These are phyloP conservation scores for Centropus unirufus DNA, from an alignment of 2,113 vertebrate species.

Conservation along the genomic window DNA sequence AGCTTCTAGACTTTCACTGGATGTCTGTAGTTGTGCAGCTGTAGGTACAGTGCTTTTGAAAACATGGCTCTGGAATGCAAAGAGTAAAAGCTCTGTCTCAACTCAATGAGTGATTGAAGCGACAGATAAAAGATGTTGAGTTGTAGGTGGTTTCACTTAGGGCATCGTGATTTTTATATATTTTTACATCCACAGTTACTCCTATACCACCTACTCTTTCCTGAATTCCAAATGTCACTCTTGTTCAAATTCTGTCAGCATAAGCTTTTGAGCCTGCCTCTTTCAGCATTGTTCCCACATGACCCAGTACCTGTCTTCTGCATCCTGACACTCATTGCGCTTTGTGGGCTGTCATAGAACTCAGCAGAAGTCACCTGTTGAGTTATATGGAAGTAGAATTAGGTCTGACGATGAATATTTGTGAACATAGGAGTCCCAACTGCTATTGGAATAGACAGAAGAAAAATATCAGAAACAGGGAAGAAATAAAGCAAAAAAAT, in stretches of 20 bases:
- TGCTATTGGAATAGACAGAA: neutral
- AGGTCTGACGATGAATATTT: neutral
- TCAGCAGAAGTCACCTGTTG: neutral
- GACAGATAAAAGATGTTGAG: neutral
- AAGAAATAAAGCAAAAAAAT: neutral
- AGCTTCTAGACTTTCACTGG: neutral
- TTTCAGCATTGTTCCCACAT: neutral
- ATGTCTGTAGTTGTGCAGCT: neutral
- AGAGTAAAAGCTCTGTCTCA: neutral
- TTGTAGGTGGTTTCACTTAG: constrained; percentile 12
- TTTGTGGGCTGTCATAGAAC: neutral
- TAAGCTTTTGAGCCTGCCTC: neutral
- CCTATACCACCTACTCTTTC: constrained; percentile 20
- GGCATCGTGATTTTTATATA: neutral
- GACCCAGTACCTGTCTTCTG: neutral
- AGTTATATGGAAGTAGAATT: neutral
- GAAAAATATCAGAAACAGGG: neutral
- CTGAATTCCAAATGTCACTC: neutral
- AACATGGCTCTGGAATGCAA: neutral
- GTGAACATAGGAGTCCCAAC: neutral
- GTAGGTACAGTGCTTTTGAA: neutral
- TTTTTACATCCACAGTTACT: constrained; percentile 27
- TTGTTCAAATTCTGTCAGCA: neutral
- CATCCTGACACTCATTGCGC: neutral
- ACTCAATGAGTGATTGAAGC: neutral